Evolutionary conservation across 2,797 vertebrate genomes (phyloP), one percentile per base, ranked within the genome.

Genomic region (Acipenser ruthenus): DNA sequence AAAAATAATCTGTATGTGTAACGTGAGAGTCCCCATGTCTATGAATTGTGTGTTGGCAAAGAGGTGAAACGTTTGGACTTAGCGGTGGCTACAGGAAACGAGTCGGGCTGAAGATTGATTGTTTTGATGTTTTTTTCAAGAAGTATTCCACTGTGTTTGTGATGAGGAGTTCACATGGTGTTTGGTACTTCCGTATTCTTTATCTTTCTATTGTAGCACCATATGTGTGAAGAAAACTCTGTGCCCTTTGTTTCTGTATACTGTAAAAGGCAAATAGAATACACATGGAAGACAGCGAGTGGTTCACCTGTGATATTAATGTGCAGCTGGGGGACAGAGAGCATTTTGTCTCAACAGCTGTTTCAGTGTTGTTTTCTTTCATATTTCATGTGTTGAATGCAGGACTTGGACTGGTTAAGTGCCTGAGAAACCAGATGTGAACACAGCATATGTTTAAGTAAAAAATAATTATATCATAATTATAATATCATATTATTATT

Each of bases 401-500:
- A 75, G 72, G 71, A 78, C 73, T 77, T 84, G 80, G 74, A 77
- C 80, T 83, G 82, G 79, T 86, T 78, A 84, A 92, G 88, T 91
- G 89, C 90, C 90, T 90, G 85, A 70, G 71, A 84, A 84, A 86
- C 84, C 76, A 64, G 69, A 81, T 62, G 74, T 81, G 76, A 74
- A 81, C 75, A 82, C 37, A 72, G 65, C 83, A 77, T 76, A 85
- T 78, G 75, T 74, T 67, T 78, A 73, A 77, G 74, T 79, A 83
- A 48, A 56, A 59, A 75, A 73, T 65, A 77, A 76, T 70, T 77
- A 76, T 79, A 79, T 78, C 73, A 73, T 71, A 73, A 81, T 82
- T 85, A 82, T 83, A 84, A 87, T 79, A 80, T 81, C 75, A 60
- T 81, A 68, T 77, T 73, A 63, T 85, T 37, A 4, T 37, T 37